Percentiles rank a stretch among this genome's conserved stretches.
Conservation (phyloP, 1,140 invertebrate genomes). For the Ceratitis capitata region DNA sequence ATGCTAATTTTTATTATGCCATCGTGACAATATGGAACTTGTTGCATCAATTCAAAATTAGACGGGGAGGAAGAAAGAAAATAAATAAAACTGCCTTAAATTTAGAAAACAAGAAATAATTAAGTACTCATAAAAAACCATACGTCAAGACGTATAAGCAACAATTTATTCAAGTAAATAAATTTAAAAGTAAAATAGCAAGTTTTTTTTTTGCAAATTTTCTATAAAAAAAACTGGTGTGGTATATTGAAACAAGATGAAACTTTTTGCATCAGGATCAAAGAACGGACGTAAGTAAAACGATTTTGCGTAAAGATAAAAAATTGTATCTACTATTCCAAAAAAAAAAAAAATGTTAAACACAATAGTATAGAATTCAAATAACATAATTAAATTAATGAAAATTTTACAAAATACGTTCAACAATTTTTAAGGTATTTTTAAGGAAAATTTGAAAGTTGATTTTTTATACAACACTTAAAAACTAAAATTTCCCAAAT, state of each 20-base stretch:
- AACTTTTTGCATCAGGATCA: conserved; percentile 11
- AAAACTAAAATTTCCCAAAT: too few species aligned
- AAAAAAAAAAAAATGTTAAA: not conserved
- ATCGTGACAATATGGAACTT: not conserved
- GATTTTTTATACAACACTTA: too few species aligned
- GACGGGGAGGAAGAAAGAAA: not conserved
- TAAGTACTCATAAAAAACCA: not conserved
- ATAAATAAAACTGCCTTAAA: not conserved
- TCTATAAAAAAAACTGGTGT: not conserved
- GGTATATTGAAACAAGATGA: conserved; percentile 11
- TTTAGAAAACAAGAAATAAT: not conserved
- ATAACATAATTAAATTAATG: too few species aligned
- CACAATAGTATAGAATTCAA: too few species aligned
- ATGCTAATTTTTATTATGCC: not conserved
- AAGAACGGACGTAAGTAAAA: conserved; percentile 18
- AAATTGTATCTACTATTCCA: too few species aligned
- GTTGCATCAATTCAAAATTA: not conserved
- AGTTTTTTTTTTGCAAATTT: not conserved
- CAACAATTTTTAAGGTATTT: too few species aligned
- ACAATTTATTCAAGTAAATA: not conserved
- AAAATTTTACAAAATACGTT: too few species aligned
- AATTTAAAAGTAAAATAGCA: not conserved
- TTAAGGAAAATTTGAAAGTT: too few species aligned
- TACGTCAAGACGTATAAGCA: not conserved
- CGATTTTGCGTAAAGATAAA: not conserved